Base-by-base conservation (phyloP, 2,797 vertebrate genomes). In the Sebastes hubbsi region DNA sequence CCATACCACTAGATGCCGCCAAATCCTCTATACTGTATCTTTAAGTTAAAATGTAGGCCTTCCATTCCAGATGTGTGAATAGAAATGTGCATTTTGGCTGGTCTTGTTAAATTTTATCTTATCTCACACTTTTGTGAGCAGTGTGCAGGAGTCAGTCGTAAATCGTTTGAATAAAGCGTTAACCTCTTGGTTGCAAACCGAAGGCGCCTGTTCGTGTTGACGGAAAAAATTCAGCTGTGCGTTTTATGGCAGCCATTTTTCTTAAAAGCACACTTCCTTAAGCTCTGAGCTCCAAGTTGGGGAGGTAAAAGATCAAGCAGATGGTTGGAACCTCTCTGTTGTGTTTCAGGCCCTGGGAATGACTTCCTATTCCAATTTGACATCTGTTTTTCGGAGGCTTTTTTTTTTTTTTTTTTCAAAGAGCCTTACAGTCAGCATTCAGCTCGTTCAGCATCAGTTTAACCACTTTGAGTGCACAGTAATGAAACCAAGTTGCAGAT, bases 361-460 rank as follows among this genome's bases (percentile, higher is more conserved):
- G 54, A 76, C 75, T 83, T 88, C 78, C 83, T 74, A 8, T 58
- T 71, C 56, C 65, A 85, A 74, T 76, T 70, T 72, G 64, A 81
- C 24, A 82, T 85, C 71, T 84, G 82, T 38, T 74, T 83, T 76
- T 77, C 60, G 27, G 34, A 65, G 38, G 64, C 24, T 38, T 49
- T 29, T 12, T 60, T 38, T 14, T 29, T 12, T 60, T 38, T 14
- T 14, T 42, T 68, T 46, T 4, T 8, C 8, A 55, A 70, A 56
- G 8, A 32, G 8, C 63, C n/a, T 54, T n/a, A 22, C 25, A 64
- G 18, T 70, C 12, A 4, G 12, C 13, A 1, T 64, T 49, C 32
- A 73, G 36, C 29, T 80, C 59, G 27, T 9, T 77, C 65, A n/a
- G 32, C 56, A 66, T 69, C 46, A 22, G 4, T 77, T 81, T 29